A percentile compares a stretch with the other conserved stretches of the same genome.
These are phyloP conservation scores for Brenthis ino DNA, from an alignment of 2,888 invertebrate species.

Conservation along the genomic window DNA sequence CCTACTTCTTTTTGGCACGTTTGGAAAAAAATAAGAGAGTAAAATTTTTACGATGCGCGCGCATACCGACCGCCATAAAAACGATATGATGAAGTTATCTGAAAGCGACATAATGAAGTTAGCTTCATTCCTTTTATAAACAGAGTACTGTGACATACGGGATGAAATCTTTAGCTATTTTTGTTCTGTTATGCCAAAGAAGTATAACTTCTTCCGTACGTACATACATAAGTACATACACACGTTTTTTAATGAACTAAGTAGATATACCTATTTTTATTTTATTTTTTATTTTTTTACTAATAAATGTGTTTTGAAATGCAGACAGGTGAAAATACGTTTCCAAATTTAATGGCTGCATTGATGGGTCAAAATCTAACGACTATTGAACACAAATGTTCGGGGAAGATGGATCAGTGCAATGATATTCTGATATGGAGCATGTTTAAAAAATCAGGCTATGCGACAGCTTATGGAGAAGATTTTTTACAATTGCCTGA, in stretches of 20 bases:
- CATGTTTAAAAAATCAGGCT: slow-evolving; percentile 86
- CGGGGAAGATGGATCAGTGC: slow-evolving; percentile 82
- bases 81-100: too few relatives aligned
- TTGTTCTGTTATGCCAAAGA: too few relatives aligned
- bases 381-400: slow-evolving; percentile 74
- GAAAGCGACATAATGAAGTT: too few relatives aligned
- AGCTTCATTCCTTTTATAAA: too few relatives aligned
- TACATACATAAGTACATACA: too few relatives aligned
- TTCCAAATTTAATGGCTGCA: slow-evolving; percentile 93
- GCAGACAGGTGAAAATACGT: slow-evolving; percentile 93
- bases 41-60: too few relatives aligned
- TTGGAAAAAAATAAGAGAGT: too few relatives aligned
- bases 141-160: too few relatives aligned
- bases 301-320: slow-evolving; percentile 36
- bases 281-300: not conserved
- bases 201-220: too few relatives aligned
- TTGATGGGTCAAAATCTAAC: slow-evolving; percentile 86
- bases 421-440: slow-evolving; percentile 90
- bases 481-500: slow-evolving; percentile 86
- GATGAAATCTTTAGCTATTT: too few relatives aligned
- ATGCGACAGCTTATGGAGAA: slow-evolving; percentile 91
- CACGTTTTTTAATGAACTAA: not conserved
- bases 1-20: too few relatives aligned
- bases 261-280: not conserved
- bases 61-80: too few relatives aligned